These are phyloP conservation scores for Eciton burchellii DNA, from an alignment of 1,140 invertebrate genomes.

Conservation along the genomic window DNA sequence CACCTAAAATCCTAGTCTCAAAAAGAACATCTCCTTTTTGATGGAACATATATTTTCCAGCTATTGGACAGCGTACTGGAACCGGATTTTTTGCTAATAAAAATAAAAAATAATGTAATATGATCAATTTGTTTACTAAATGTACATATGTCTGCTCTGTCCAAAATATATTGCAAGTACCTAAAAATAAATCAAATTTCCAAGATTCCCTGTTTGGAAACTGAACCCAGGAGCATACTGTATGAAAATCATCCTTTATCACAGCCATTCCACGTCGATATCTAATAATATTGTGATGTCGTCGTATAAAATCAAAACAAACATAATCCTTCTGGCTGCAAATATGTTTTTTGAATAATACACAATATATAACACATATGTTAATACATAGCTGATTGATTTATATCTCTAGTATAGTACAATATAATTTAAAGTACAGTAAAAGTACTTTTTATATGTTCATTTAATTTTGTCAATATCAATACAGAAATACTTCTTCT, in stretches of 20 bases:
- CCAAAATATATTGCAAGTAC: slow-evolving; percentile 80
- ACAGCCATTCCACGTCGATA: slow-evolving; percentile 96
- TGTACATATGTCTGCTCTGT: neutral
- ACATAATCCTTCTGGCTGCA: slow-evolving; percentile 98
- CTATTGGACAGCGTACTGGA: slow-evolving; percentile 97
- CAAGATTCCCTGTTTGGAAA: slow-evolving; percentile 94
- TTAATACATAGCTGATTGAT: too few species aligned
- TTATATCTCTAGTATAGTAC: too few species aligned
- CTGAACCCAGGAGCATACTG: slow-evolving; percentile 97
- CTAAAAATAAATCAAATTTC: slow-evolving; percentile 95
- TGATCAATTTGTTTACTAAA: neutral
- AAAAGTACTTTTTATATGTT: neutral
- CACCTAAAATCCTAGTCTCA: slow-evolving; percentile 96
- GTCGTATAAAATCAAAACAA: slow-evolving; percentile 97
- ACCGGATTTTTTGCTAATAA: slow-evolving; percentile 94
- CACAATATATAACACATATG: too few species aligned
- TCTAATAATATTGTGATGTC: slow-evolving; percentile 98
- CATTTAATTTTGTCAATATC: neutral
- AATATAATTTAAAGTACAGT: neutral
- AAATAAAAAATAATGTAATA: slow-evolving; percentile 54
- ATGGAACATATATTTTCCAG: slow-evolving; percentile 97
- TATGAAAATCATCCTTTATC: slow-evolving; percentile 95
- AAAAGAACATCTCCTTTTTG: slow-evolving; percentile 95
- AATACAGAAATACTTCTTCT: slow-evolving; percentile 1
- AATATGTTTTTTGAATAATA: slow-evolving; percentile 70